A percentile compares a stretch with the other conserved stretches of the same genome.
These are phyloP conservation scores for Brienomyrus brachyistius DNA, from an alignment of 2,113 vertebrate species.

Conservation along the genomic window DNA sequence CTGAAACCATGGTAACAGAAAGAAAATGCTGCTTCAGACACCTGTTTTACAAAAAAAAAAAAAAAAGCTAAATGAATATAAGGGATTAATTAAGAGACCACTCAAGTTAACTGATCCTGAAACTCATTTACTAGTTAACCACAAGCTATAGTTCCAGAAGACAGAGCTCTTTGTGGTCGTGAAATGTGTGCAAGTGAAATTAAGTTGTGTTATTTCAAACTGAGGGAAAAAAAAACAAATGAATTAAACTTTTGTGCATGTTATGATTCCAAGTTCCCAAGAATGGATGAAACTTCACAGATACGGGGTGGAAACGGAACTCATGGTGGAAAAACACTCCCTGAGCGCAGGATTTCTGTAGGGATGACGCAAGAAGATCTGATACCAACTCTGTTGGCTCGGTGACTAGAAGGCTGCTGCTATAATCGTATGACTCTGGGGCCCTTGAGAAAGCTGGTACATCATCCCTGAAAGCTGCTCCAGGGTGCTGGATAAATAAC, in stretches of 20 bases:
- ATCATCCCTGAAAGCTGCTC: not conserved
- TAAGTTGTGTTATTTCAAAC: not conserved
- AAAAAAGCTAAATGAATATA: not conserved
- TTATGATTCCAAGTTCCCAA: not conserved
- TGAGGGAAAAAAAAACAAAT: not conserved
- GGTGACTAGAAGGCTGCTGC: not conserved
- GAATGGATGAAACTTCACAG: not conserved
- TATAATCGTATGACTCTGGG: not conserved
- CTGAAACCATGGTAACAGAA: not conserved
- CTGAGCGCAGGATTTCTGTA: not conserved
- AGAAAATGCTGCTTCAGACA: not conserved
- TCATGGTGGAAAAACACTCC: not conserved
- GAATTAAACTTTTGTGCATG: not conserved
- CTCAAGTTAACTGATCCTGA: not conserved
- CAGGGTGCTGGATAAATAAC: not conserved
- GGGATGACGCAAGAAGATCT: not conserved
- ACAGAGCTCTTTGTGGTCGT: not conserved
- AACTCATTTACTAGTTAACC: not conserved
- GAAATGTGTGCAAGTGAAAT: not conserved
- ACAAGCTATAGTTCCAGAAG: not conserved
- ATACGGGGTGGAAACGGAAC: not conserved
- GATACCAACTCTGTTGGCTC: not conserved
- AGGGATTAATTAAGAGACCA: not conserved
- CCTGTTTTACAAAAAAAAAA: not conserved
- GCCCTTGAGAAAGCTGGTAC: not conserved